Evolutionary conservation across 2,797 vertebrate species (phyloP), one percentile per base, ranked within the genome.

Genomic region (Huso huso): DNA sequence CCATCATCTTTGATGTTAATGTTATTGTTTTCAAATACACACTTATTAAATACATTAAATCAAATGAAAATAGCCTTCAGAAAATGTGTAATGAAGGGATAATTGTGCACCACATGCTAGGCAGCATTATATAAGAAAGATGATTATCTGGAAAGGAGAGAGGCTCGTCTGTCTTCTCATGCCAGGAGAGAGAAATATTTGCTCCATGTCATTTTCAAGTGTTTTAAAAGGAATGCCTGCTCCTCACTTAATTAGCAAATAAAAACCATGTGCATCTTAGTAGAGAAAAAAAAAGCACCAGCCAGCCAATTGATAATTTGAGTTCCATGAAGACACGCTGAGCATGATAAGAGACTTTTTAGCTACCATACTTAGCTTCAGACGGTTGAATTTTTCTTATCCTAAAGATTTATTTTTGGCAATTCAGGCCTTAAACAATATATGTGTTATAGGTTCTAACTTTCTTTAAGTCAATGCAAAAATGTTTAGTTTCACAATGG

Each of bases 191-290:
- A 70, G 61, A 62, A 12, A 55, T 62, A 53, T 53, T 63, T 61
- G 69, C 62, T 55, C 55, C 65, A 60, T 67, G 69, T 70, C 52
- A 70, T 67, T 70, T 67, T 64, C 65, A 59, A 70, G 65, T 67
- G 65, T 64, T 67, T 53, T 79, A 75, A 71, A 71, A 72, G 61
- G 53, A 76, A 73, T 75, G 72, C 72, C 75, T 71, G 62, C 69
- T 74, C 71, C 75, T 74, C 81, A 84, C 79, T 82, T 87, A 79
- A 87, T 88, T 86, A 83, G 77, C 85, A 77, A 75, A 67, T 70
- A 64, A 70, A 81, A 75, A 73, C 67, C 70, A 77, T 70, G 74
- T 67, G 71, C 73, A 65, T 72, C 71, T 75, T 69, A 53, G 76
- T 48, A 67, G 80, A 73, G 59, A 59, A 61, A 65, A 72, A 72